Base-by-base conservation (phyloP, 2,888 invertebrate genomes). In the Tanypteryx hageni region DNA sequence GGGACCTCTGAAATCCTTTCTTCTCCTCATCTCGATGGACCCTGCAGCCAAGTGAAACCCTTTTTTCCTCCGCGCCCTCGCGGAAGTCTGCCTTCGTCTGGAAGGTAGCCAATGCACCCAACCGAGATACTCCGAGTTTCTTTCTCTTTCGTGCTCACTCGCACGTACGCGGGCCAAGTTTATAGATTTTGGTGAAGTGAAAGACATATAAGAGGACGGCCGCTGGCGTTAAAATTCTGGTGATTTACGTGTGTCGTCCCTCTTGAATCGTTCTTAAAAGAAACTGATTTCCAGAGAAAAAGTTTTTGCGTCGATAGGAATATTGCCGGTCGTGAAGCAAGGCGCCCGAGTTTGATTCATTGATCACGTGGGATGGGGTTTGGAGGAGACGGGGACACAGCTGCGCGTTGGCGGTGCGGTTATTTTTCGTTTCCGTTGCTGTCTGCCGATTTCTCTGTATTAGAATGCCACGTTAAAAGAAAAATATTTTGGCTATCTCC, bases 11-110 rank as follows among this genome's bases (percentile, higher is more conserved):
- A 27, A 76, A 76, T 27, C 76, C 76, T 76, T 76, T 76, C 22
- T 76, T 76, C 76, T 64, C 64, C 7, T 64, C 18, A 22, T n/a
- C 68, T 44, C 44, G 44, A 5, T 44, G 44, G 44, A 68, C 68
- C 68, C 68, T 68, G 68, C 22, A 68, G 68, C 68, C 68, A 68
- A 76, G 76, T 27, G 76, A 76, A 76, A 76, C 27, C 76, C 27
- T 27, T 76, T 22, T 76, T 76, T 2, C 27, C 27, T n/a, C n/a
- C n/a, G n/a, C 44, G 22, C 76, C 22, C 76, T 76, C 18, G 18
- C 76, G 76, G 76, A 76, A 76, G 76, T 76, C 76, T 76, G 76
- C 7, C 68, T 22, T 10, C 1, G 44, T 44, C n/a, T 68, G 68
- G 76, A 27, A 14, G 10, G 76, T 13, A 76, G 76, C 76, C 76